phyloP scores from a whole-genome alignment of 2,888 invertebrate species.

The Exocentrus adspersus region DNA sequence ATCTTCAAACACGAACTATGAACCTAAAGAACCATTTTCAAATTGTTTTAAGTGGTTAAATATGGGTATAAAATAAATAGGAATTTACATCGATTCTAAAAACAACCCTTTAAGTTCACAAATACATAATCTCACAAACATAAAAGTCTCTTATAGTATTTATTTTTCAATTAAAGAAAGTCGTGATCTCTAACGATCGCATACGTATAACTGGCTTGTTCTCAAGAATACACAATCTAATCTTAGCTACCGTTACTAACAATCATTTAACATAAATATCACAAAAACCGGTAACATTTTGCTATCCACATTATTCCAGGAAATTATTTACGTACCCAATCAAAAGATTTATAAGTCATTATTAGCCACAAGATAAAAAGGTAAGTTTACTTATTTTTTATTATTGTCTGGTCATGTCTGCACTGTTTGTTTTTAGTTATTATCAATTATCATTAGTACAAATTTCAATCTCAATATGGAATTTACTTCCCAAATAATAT shows the following conservation, averaged over 20 bases:
- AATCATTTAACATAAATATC: constrained; percentile 40
- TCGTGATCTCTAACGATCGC: constrained; percentile 42
- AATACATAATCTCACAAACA: constrained; percentile 13
- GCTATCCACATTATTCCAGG: constrained; percentile 14
- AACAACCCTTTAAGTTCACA: constrained; percentile 17
- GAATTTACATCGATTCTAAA: constrained; percentile 2
- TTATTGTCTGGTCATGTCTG: too few species aligned
- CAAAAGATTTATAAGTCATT: too few species aligned
- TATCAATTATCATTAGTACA: too few species aligned
- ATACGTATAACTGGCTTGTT: constrained; percentile 44
- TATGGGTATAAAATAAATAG: constrained; percentile 9
- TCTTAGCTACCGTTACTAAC: constrained; percentile 30
- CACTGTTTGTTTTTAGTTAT: too few species aligned
- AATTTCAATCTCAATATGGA: too few species aligned
- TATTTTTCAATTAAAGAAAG: constrained; percentile 36
- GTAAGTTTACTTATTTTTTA: too few species aligned
- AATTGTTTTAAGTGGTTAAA: background rate
- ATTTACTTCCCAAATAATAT: constrained; percentile 3
- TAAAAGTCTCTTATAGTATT: constrained; percentile 34
- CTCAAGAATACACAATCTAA: constrained; percentile 29
- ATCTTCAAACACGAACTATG: constrained; percentile 5
- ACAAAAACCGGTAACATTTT: constrained; percentile 37
- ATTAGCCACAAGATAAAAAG: too few species aligned
- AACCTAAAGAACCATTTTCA: constrained; percentile 12
- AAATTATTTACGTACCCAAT: background rate